Evolutionary conservation across 2,113 vertebrate species (phyloP).

Genomic region (Pongo pygmaeus): DNA sequence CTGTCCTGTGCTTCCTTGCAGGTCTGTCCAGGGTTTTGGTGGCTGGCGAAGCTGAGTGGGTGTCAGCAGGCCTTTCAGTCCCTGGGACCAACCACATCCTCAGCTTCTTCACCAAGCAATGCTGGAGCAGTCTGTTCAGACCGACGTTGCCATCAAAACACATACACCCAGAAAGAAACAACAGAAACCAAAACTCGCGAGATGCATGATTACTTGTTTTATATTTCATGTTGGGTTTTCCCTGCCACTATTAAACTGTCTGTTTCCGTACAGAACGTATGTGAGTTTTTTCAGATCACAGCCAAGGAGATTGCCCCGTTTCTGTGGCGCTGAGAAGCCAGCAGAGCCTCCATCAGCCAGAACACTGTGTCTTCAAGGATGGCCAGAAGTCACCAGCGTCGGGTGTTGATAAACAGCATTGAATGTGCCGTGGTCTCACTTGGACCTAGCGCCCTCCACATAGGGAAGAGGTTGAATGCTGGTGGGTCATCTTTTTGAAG

Average conservation of each 20-base stretch:
- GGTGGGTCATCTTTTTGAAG: neutral
- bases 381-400: rapidly evolving
- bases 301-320: neutral
- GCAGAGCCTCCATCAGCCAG: neutral
- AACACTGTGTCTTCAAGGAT: neutral
- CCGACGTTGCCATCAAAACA: neutral
- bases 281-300: neutral
- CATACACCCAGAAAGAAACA: neutral
- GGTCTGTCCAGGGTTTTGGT: slow-evolving; percentile 85
- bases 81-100: neutral
- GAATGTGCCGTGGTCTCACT: neutral
- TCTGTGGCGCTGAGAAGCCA: neutral
- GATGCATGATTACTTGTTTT: neutral
- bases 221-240: slow-evolving; percentile 35
- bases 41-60: slow-evolving; percentile 86
- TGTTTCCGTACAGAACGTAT: slow-evolving; percentile 24
- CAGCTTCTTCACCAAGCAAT: neutral
- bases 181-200: neutral
- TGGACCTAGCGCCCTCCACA: rapidly evolving
- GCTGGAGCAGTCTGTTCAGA: slow-evolving; percentile 24
- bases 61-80: neutral
- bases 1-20: slow-evolving; percentile 67
- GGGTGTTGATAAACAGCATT: too few species aligned
- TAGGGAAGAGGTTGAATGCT: neutral
- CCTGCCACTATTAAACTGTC: slow-evolving; percentile 78